Percentiles rank a stretch among this genome's conserved stretches.
Evolutionary conservation across 2,797 vertebrate species (phyloP).

Genomic region (Anas capensis): DNA sequence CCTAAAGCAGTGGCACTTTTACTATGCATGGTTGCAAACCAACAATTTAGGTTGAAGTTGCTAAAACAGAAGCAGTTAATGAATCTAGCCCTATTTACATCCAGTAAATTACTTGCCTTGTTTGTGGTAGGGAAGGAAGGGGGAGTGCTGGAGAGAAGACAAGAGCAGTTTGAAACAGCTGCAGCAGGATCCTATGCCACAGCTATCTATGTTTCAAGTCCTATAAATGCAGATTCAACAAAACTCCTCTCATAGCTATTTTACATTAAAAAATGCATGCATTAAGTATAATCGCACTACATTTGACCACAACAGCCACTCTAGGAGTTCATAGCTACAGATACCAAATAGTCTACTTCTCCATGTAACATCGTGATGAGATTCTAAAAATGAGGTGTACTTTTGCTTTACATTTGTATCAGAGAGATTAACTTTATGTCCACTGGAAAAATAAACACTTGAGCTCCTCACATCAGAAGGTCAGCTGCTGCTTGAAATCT

Average conservation of each 20-base stretch:
- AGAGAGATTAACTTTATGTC: not conserved
- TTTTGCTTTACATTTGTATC: not conserved
- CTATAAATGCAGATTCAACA: not conserved
- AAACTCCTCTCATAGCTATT: not conserved
- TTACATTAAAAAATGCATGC: not conserved
- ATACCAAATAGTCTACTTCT: not conserved
- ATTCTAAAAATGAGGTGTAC: not conserved
- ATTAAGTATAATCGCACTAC: not conserved
- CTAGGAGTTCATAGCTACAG: not conserved
- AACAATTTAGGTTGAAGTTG: not conserved
- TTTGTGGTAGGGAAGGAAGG: accelerated
- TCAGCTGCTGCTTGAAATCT: not conserved
- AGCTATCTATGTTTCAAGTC: not conserved
- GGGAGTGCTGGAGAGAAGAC: not conserved
- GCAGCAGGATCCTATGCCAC: not conserved
- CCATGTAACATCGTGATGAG: accelerated
- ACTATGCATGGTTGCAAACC: not conserved
- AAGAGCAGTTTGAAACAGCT: not conserved
- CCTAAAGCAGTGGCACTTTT: not conserved
- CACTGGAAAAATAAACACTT: not conserved
- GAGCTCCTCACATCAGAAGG: not conserved
- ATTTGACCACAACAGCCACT: not conserved
- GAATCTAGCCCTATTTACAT: not conserved
- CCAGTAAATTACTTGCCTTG: accelerated
- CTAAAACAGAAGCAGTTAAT: not conserved